Percentiles rank a stretch among this genome's conserved stretches.
phyloP scores from a whole-genome alignment of 92 coral and sea anemone species.

The Meandrina meandrites region DNA sequence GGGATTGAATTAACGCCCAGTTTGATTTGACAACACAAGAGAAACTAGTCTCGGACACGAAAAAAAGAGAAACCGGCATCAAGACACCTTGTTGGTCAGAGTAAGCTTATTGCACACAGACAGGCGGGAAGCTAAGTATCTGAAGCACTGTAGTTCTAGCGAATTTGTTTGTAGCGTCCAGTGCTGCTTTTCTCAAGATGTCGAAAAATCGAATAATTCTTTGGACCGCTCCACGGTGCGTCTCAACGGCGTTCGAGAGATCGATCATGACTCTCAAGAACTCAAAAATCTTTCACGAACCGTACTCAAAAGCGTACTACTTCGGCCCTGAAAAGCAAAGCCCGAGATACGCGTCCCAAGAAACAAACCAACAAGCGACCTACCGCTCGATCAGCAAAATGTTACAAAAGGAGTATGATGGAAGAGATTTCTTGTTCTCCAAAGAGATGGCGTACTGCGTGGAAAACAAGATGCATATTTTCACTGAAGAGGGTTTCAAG shows the following conservation, averaged over 20 bases:
- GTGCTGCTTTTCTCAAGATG: constrained; percentile 25
- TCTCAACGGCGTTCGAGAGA: constrained; percentile 97
- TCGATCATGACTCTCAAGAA: constrained; percentile 87
- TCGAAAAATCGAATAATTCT: constrained; percentile 73
- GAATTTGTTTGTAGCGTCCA: neutral
- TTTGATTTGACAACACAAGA: neutral
- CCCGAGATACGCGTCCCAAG: constrained; percentile 66
- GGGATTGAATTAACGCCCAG: neutral
- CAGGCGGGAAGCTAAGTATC: too few species aligned
- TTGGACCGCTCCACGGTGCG: constrained; percentile 98
- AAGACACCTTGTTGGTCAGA: neutral
- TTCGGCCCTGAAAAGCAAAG: constrained; percentile 93
- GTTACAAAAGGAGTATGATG: constrained; percentile 84
- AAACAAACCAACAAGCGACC: constrained; percentile 70
- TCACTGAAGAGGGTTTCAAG: constrained; percentile 80
- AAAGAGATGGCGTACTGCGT: constrained; percentile 95
- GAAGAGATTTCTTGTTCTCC: constrained; percentile 82
- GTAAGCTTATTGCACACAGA: neutral
- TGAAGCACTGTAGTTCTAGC: neutral
- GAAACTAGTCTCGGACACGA: neutral
- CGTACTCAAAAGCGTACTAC: constrained; percentile 78
- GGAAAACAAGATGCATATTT: constrained; percentile 74
- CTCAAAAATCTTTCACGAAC: constrained; percentile 91
- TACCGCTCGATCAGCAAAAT: constrained; percentile 66
- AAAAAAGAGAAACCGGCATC: neutral